Evolutionary conservation across 2,797 vertebrate species (phyloP).

Genomic region (Xenopus petersii): DNA sequence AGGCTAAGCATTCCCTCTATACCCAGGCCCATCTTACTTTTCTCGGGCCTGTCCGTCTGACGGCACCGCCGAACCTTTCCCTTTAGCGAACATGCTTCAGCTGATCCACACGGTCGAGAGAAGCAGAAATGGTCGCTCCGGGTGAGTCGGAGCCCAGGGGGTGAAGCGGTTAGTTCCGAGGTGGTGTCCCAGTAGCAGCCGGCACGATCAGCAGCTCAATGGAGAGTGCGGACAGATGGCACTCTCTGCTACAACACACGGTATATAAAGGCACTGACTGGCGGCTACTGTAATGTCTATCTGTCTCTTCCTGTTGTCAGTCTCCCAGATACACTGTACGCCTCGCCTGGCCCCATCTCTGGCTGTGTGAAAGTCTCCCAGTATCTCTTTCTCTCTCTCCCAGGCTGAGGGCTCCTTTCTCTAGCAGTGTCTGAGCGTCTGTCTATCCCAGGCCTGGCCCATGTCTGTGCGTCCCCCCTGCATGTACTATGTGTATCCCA

Average conservation of each 20-base stretch:
- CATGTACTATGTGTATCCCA: slow-evolving; percentile 35
- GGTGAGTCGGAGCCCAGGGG: background rate
- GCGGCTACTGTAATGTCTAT: background rate
- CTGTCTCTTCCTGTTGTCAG: background rate
- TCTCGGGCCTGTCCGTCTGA: slow-evolving; percentile 95
- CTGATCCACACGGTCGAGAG: slow-evolving; percentile 9
- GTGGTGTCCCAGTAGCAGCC: background rate
- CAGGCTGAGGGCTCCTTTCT: background rate
- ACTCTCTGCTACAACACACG: no score
- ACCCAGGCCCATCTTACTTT: slow-evolving; percentile 78
- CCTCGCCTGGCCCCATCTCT: slow-evolving; percentile 18
- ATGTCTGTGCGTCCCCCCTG: slow-evolving; percentile 24
- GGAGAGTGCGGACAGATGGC: background rate
- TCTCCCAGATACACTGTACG: slow-evolving; percentile 26
- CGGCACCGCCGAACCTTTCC: slow-evolving; percentile 94
- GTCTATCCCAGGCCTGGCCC: slow-evolving; percentile 29
- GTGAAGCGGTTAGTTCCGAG: background rate
- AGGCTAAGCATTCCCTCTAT: background rate
- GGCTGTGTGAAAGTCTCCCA: background rate
- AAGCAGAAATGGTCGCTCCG: background rate
- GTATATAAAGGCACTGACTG: background rate
- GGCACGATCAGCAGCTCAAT: background rate
- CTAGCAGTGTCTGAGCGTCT: background rate
- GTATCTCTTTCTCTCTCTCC: background rate
- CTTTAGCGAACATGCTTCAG: slow-evolving; percentile 92